Base-by-base conservation (phyloP, 1,140 invertebrate genomes). In the Drosophila grimshawi region DNA sequence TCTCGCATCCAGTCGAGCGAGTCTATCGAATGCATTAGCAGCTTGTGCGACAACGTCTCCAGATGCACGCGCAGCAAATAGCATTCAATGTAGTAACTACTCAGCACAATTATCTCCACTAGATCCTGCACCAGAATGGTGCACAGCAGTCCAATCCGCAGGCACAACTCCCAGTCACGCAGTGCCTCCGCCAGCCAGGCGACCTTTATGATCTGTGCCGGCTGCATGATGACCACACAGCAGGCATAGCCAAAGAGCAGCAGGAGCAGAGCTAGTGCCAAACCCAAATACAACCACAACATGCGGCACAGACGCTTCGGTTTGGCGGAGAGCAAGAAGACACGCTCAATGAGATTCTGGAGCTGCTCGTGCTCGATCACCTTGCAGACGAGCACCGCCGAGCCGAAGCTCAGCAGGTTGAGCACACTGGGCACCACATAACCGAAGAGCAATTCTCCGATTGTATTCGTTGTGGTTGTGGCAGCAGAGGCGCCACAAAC, bases 271-370 rank as follows among this genome's bases (percentile, higher is more conserved):
- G 96, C 74, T 3, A 29, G 95, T 78, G 81, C 96, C 94, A 39
- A 95, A 77, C 94, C 93, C 74, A 97, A 94, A 72, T 96, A 96
- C 11, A 96, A 81, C 96, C 96, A 96, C 0, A 97, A 80, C 78
- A 94, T 95, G 75, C 94, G 93, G 10, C 96, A 94, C 7, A 96
- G 92, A 35, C 94, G 94, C 64, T 94, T 95, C 30, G 96, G 96
- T 11, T 88, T 81, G 35, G 90, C 72, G 2, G 80, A 91, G 35
- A 90, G 88, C 6, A 92, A 71, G 33, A 92, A 92, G 77, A 97
- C 97, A 78, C 96, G 95, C 93, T 98, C 97, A 95, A 98, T 97
- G n/a, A 98, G 93, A 93, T 97, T 96, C 89, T 97, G 96, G 35
- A 98, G 92, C 76, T 97, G 96, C 90, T 98, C 97, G 89, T 97